phyloP scores from a whole-genome alignment of 2,888 invertebrate species.

The Sycophila texana region DNA sequence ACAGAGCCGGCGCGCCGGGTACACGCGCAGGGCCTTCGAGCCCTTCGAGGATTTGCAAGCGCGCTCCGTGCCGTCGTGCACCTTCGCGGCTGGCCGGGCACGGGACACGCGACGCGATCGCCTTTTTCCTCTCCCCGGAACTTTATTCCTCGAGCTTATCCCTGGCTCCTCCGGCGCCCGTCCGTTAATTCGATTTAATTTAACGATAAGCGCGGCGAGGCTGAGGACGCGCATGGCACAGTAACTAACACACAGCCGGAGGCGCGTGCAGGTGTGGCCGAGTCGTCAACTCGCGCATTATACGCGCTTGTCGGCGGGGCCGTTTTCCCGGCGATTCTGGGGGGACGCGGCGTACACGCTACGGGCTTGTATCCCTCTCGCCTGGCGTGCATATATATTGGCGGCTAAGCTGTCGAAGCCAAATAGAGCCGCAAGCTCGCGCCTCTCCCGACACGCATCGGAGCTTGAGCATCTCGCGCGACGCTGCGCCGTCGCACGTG shows the following conservation, averaged over 20 bases:
- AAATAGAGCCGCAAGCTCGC: slow-evolving; percentile 20
- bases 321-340: slow-evolving; percentile 27
- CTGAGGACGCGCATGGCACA: background rate
- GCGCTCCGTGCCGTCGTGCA: background rate
- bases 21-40: slow-evolving; percentile 1
- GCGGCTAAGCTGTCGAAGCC: slow-evolving; percentile 24
- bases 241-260: background rate
- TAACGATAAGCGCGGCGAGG: too few relatives aligned
- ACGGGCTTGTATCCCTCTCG: slow-evolving; percentile 14
- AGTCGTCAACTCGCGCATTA: slow-evolving; percentile 11
- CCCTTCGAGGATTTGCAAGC: slow-evolving; percentile 11
- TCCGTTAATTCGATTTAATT: too few relatives aligned
- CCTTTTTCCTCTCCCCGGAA: too few relatives aligned
- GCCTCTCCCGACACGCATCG: slow-evolving; percentile 7
- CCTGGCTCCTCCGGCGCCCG: too few relatives aligned
- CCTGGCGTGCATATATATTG: background rate
- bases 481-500: slow-evolving; percentile 2
- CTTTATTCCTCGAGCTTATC: too few relatives aligned
- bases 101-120: background rate
- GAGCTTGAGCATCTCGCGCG: slow-evolving; percentile 1
- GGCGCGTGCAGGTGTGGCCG: background rate
- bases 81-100: background rate
- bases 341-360: background rate
- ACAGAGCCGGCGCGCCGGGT: background rate
- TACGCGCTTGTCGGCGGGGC: slow-evolving; percentile 1